Evolutionary conservation across 1,140 invertebrate genomes (phyloP).

Genomic region (Aphelinus atriplicis): DNA sequence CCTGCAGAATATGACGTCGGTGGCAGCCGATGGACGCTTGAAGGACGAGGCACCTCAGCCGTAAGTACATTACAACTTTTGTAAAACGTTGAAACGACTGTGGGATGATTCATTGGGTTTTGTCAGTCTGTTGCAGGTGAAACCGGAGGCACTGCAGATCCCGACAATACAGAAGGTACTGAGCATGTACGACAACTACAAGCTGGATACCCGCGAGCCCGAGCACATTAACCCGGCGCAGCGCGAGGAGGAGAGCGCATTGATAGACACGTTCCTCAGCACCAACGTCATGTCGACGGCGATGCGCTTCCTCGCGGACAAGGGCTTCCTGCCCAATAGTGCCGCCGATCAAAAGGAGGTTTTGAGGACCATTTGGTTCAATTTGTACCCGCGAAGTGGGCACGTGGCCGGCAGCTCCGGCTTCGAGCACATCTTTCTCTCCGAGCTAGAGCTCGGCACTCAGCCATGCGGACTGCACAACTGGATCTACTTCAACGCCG

Average conservation of each 20-base stretch:
- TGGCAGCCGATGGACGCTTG: slow-evolving; percentile 67
- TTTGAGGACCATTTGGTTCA: slow-evolving; percentile 82
- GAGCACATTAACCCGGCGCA: slow-evolving; percentile 80
- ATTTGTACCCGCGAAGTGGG: slow-evolving; percentile 80
- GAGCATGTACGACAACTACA: slow-evolving; percentile 80
- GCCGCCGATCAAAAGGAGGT: slow-evolving; percentile 74
- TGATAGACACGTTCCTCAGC: slow-evolving; percentile 71
- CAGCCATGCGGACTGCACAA: slow-evolving; percentile 86
- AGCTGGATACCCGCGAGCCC: slow-evolving; percentile 75
- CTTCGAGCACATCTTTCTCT: slow-evolving; percentile 89
- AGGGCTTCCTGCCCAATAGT: slow-evolving; percentile 61
- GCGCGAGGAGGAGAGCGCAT: slow-evolving; percentile 69
- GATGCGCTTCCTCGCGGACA: slow-evolving; percentile 69
- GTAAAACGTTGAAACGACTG: too few relatives aligned
- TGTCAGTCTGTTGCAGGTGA: slow-evolving; percentile 71
- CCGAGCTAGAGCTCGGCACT: slow-evolving; percentile 77
- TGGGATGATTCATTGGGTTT: too few relatives aligned
- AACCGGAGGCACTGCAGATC: slow-evolving; percentile 69
- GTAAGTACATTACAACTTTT: slow-evolving; percentile 64
- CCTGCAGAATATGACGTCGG: slow-evolving; percentile 76
- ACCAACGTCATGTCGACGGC: slow-evolving; percentile 73
- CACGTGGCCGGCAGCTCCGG: slow-evolving; percentile 82
- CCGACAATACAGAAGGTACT: slow-evolving; percentile 75
- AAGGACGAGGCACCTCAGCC: slow-evolving; percentile 78
- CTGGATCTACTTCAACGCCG: slow-evolving; percentile 85